Conservation (phyloP, 1,140 invertebrate genomes). For the Anastrepha obliqua region DNA sequence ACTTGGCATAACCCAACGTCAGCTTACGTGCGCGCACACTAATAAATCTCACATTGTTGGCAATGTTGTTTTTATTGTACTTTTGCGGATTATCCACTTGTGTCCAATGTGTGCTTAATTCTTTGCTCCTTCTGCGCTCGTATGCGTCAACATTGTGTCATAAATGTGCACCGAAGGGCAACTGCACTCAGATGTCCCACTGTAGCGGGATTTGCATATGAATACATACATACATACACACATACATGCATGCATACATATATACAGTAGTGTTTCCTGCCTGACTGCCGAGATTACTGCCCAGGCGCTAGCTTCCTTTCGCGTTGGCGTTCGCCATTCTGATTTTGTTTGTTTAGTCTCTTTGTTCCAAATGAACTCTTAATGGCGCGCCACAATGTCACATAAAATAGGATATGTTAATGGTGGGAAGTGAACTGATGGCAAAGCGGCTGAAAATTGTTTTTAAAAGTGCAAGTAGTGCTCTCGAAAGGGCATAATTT, state of each 20-base stretch:
- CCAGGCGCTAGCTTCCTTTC: background rate
- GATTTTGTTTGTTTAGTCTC: background rate
- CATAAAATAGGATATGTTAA: background rate
- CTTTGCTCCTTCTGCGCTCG: background rate
- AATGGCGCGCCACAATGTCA: background rate
- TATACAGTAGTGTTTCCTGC: background rate
- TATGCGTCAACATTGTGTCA: background rate
- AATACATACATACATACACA: background rate
- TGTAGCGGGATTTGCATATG: background rate
- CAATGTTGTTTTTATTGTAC: conserved; percentile 5
- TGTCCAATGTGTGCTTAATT: conserved; percentile 22
- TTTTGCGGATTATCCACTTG: conserved; percentile 39
- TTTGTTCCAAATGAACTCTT: conserved; percentile 16
- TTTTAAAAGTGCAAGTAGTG: background rate
- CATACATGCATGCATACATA: background rate
- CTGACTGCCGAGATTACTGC: background rate
- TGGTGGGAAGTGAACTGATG: background rate
- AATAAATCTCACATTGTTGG: conserved; percentile 15
- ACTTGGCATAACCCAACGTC: background rate
- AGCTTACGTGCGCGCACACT: background rate
- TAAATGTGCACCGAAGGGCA: background rate
- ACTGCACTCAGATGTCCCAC: background rate
- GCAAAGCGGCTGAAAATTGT: background rate
- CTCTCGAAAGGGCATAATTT: background rate
- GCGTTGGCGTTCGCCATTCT: background rate